Percentiles rank a stretch among this genome's conserved stretches.
Conservation (phyloP, 2,797 vertebrate genomes). For the Garrulus glandarius region DNA sequence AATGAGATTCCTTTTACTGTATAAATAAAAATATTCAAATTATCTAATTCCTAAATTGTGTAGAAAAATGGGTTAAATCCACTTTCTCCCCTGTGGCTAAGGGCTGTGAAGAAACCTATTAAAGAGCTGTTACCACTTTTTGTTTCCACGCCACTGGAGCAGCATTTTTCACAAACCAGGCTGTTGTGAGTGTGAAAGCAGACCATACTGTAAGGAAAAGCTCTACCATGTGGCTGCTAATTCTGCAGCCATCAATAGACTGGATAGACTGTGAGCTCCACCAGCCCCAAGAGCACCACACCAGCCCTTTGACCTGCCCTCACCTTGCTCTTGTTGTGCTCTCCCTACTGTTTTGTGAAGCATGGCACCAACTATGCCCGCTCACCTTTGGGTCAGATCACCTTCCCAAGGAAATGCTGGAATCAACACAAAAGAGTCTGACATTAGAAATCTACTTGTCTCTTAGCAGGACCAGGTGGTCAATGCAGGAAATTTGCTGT, state of each 20-base stretch:
- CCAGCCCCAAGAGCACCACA: neutral
- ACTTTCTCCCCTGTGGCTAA: neutral
- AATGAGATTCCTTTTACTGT: neutral
- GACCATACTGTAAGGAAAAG: neutral
- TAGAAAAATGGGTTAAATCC: neutral
- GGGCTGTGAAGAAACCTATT: neutral
- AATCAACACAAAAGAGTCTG: neutral
- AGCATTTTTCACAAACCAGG: neutral
- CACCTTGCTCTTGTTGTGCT: neutral
- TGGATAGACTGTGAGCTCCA: neutral
- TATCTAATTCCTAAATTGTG: neutral
- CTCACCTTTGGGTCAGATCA: neutral
- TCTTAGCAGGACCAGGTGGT: neutral
- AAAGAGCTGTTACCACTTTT: neutral
- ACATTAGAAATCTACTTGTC: neutral
- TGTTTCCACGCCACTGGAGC: neutral
- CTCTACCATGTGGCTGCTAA: neutral
- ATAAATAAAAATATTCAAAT: neutral
- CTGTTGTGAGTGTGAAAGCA: neutral
- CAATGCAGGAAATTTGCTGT: neutral
- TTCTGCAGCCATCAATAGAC: neutral
- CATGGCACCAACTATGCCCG: fast-evolving
- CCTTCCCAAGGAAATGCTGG: neutral
- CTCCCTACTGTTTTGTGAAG: neutral
- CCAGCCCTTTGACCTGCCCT: neutral